Conservation (phyloP, 2,888 invertebrate genomes). For the Phoenoteleia sp. region DNA sequence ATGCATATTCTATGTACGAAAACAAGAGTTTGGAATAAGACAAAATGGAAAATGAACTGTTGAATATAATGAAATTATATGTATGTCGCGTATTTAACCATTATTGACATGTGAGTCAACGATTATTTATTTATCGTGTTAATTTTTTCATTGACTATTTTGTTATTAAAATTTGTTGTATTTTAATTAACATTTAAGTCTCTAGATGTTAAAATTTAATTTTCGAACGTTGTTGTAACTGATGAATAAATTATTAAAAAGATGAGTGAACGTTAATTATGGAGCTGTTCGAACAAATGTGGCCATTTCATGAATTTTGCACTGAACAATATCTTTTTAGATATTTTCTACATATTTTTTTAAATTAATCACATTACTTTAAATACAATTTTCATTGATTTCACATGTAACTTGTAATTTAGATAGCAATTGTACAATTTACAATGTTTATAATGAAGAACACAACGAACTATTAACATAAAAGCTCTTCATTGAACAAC, state of each 20-base stretch:
- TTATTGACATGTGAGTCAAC: background rate
- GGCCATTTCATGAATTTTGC: slow-evolving; percentile 2
- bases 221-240: background rate
- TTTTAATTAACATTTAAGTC: too few species aligned
- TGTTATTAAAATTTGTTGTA: slow-evolving; percentile 6
- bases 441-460: background rate
- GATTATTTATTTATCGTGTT: background rate
- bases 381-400: background rate
- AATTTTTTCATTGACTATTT: background rate
- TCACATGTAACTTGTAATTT: background rate
- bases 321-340: background rate
- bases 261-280: background rate
- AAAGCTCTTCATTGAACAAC: background rate
- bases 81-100: background rate
- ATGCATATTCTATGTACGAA: too few species aligned
- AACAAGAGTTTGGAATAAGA: background rate
- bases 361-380: background rate
- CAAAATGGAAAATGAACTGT: background rate
- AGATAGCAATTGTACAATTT: slow-evolving; percentile 5
- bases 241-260: background rate
- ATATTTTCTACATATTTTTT: slow-evolving; percentile 3
- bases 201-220: too few species aligned
- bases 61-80: background rate
- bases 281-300: background rate
- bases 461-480: background rate